These are phyloP conservation scores for Phylloscopus whistleri DNA, from an alignment of 2,113 vertebrate species.

Conservation along the genomic window DNA sequence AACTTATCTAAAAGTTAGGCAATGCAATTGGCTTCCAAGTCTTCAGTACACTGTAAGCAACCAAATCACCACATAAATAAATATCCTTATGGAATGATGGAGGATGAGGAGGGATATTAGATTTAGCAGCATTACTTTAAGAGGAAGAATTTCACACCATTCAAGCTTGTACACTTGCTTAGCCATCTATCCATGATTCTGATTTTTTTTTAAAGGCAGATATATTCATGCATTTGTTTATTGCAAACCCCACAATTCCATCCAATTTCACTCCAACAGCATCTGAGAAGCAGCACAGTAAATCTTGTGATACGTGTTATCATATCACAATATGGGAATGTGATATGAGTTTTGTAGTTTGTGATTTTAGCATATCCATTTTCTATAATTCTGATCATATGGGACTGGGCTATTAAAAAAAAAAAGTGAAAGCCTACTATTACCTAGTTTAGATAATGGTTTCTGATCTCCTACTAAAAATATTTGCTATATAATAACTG, in stretches of 20 bases:
- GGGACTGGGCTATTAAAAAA: neutral
- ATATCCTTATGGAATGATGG: neutral
- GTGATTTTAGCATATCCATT: neutral
- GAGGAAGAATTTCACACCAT: neutral
- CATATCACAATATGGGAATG: neutral
- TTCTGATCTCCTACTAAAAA: neutral
- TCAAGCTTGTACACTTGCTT: neutral
- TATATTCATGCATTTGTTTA: neutral
- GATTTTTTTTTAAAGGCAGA: neutral
- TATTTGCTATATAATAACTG: neutral
- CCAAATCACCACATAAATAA: neutral
- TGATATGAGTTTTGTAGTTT: neutral
- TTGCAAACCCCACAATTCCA: neutral
- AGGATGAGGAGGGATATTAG: neutral
- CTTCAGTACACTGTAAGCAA: neutral
- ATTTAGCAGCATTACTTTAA: neutral
- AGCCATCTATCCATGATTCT: neutral
- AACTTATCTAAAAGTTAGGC: neutral
- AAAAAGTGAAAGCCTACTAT: neutral
- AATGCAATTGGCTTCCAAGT: neutral
- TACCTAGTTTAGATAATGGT: neutral
- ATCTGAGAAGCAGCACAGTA: neutral
- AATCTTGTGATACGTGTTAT: neutral
- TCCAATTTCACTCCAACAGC: neutral
- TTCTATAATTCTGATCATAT: neutral